phyloP scores from a whole-genome alignment of 2,113 vertebrate species.

The human region GRCh38 chr4:160542001-160542500 shows the following conservation, averaged over 20 bases:
- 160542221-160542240: background rate
- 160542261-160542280: background rate
- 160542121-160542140: background rate
- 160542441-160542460: background rate
- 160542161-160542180: background rate
- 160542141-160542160: background rate
- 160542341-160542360: background rate
- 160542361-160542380: background rate
- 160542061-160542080: background rate
- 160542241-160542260: background rate
- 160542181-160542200: background rate
- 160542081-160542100: background rate
- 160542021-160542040: background rate
- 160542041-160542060: background rate
- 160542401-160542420: background rate
- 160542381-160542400: background rate
- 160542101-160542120: background rate
- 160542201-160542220: background rate
- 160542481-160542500: background rate
- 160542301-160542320: background rate
- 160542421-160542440: background rate
- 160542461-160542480: background rate
- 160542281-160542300: background rate
- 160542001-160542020: background rate
- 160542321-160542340: background rate